phyloP scores from a whole-genome alignment of 2,888 invertebrate genomes.

The Xanthorhoe spadicearia region DNA sequence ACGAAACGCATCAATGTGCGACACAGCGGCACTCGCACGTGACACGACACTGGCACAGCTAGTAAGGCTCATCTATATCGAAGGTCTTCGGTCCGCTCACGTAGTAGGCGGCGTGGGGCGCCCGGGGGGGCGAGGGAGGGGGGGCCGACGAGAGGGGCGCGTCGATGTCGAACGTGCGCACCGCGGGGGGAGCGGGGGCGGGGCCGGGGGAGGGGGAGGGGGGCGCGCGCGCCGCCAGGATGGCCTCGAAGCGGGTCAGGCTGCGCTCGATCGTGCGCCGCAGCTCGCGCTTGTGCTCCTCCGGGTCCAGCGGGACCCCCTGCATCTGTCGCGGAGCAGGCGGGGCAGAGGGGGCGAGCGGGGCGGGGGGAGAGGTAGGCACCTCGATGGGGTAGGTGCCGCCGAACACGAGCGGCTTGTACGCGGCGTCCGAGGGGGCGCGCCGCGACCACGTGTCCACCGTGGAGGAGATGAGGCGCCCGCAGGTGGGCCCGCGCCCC shows the following conservation, averaged over 20 bases:
- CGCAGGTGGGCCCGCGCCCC: constrained; percentile 61
- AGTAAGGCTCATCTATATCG: constrained; percentile 83
- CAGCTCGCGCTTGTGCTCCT: constrained; percentile 55
- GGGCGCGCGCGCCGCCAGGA: constrained; percentile 58
- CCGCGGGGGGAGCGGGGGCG: constrained; percentile 30
- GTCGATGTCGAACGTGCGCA: constrained; percentile 54
- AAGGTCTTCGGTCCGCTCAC: constrained; percentile 81
- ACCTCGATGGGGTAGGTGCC: constrained; percentile 95
- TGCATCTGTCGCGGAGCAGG: constrained; percentile 19
- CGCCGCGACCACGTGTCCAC: constrained; percentile 86
- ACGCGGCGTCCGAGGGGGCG: constrained; percentile 62
- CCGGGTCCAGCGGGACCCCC: constrained; percentile 3
- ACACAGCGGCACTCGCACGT: not conserved
- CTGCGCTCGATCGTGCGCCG: constrained; percentile 77
- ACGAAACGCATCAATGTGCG: constrained; percentile 15
- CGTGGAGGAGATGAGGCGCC: constrained; percentile 83
- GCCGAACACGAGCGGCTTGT: constrained; percentile 90
- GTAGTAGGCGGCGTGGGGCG: constrained; percentile 55
- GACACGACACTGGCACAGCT: constrained; percentile 48
- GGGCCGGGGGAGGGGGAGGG: constrained; percentile 28
- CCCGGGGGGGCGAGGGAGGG: constrained; percentile 32
- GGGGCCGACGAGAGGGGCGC: constrained; percentile 37
- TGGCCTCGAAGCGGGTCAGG: constrained; percentile 73
- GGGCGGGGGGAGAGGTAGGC: constrained; percentile 74
- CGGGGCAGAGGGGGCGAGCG: constrained; percentile 37